These are phyloP conservation scores for Gymnobelideus leadbeateri DNA, from an alignment of 2,113 vertebrate genomes.

Conservation along the genomic window DNA sequence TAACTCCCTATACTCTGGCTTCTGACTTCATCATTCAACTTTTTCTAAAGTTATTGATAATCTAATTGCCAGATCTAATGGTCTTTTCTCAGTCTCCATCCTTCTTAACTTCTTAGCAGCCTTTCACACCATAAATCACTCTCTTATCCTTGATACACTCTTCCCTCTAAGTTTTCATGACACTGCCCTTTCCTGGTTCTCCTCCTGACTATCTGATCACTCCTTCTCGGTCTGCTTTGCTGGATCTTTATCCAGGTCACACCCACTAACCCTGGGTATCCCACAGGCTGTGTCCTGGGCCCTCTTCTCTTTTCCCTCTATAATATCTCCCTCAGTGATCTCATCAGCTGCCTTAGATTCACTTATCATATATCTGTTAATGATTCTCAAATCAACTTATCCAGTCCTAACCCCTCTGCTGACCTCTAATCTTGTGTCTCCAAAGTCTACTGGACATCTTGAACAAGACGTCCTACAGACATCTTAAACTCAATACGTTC, in stretches of 20 bases:
- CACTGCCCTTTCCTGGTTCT: not conserved
- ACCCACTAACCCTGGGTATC: not conserved
- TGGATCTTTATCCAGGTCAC: not conserved
- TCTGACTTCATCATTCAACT: not conserved
- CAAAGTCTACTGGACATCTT: not conserved
- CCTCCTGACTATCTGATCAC: not conserved
- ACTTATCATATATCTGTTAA: not conserved
- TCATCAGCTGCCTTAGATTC: not conserved
- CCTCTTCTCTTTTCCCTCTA: not conserved
- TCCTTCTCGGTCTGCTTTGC: not conserved
- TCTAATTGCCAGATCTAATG: not conserved
- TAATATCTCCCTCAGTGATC: not conserved
- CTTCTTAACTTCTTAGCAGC: not conserved
- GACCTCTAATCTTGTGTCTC: not conserved
- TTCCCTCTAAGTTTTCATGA: not conserved
- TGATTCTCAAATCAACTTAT: not conserved
- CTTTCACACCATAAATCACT: not conserved
- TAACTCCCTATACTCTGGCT: not conserved
- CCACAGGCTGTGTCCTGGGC: not conserved
- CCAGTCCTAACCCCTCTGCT: not conserved
- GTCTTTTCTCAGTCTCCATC: not conserved
- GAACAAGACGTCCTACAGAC: not conserved
- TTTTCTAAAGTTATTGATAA: not conserved
- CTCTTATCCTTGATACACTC: not conserved
- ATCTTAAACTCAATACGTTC: not conserved